A percentile compares a stretch with the other conserved stretches of the same genome.
These are phyloP conservation scores for Oscheius myriophilus DNA, from an alignment of 2,888 invertebrate genomes.

Conservation along the genomic window DNA sequence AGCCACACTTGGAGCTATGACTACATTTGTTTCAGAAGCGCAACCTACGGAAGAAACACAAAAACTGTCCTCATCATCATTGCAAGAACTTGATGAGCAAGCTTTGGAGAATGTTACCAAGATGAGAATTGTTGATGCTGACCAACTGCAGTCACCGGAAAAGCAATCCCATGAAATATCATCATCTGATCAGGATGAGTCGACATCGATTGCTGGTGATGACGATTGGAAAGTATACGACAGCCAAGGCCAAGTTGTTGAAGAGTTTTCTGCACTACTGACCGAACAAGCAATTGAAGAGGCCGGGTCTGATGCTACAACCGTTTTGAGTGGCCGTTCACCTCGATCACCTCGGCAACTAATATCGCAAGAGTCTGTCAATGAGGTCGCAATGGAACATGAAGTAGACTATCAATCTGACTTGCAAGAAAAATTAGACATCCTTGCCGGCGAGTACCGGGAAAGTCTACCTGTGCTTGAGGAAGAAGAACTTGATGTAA, in stretches of 20 bases:
- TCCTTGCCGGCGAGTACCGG: slow-evolving; percentile 45
- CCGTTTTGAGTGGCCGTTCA: not conserved
- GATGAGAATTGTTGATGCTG: slow-evolving; percentile 6
- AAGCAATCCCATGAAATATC: slow-evolving; percentile 24
- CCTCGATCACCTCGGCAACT: slow-evolving; percentile 18
- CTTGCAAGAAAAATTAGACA: slow-evolving; percentile 54
- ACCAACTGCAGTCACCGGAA: slow-evolving; percentile 25
- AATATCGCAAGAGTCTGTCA: slow-evolving; percentile 52
- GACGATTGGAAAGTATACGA: slow-evolving; percentile 48
- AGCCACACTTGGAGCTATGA: slow-evolving; percentile 19
- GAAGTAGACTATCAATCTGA: slow-evolving; percentile 60
- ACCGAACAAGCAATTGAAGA: slow-evolving; percentile 46
- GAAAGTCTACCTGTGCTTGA: slow-evolving; percentile 23
- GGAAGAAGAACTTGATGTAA: slow-evolving; percentile 46
- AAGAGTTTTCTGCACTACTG: slow-evolving; percentile 48
- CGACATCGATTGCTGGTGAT: slow-evolving; percentile 39
- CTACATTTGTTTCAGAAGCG: slow-evolving; percentile 6
- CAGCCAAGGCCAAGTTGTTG: slow-evolving; percentile 43
- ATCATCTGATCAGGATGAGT: slow-evolving; percentile 38
- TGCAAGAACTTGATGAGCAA: slow-evolving; percentile 15
- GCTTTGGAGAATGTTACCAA: slow-evolving; percentile 25
- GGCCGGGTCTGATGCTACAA: slow-evolving; percentile 34
- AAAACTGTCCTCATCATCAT: too few relatives aligned
- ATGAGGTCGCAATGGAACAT: slow-evolving; percentile 54
- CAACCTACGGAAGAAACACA: too few relatives aligned